Percentiles rank a stretch among this genome's conserved stretches.
Conservation (phyloP, 1,140 invertebrate species). For the Nomia melanderi region DNA sequence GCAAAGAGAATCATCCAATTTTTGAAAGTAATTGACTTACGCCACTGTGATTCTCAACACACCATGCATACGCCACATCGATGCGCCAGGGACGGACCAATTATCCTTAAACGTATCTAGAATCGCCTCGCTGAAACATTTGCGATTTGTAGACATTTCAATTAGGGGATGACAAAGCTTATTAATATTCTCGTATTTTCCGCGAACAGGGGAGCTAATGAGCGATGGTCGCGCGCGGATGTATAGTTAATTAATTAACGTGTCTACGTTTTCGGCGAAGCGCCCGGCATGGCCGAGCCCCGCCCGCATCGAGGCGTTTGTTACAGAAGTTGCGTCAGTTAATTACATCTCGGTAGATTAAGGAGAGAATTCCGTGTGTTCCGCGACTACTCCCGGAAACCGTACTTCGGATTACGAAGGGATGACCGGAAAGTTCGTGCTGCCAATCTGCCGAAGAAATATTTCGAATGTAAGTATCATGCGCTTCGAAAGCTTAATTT, state of each 20-base stretch:
- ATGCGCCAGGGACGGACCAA: too few relatives aligned
- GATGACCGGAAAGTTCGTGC: background rate
- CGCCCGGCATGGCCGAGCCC: background rate
- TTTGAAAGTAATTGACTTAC: too few relatives aligned
- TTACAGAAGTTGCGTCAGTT: constrained; percentile 37
- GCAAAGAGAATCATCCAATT: too few relatives aligned
- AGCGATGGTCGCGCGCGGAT: background rate
- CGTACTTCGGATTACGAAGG: background rate
- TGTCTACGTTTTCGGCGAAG: constrained; percentile 15
- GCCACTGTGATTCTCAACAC: too few relatives aligned
- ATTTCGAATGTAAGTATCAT: background rate
- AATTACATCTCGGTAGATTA: constrained; percentile 42
- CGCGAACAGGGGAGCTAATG: constrained; percentile 5
- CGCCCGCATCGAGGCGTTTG: background rate
- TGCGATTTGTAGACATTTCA: too few relatives aligned
- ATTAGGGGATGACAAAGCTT: too few relatives aligned
- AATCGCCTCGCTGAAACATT: too few relatives aligned
- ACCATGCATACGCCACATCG: too few relatives aligned
- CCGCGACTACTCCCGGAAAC: background rate
- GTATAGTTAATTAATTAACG: constrained; percentile 16
- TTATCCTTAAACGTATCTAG: too few relatives aligned
- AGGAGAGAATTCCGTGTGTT: constrained; percentile 10
- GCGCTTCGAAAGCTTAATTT: too few relatives aligned
- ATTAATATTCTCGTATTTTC: background rate
- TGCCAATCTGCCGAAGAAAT: background rate